phyloP scores from a whole-genome alignment of 2,113 vertebrate species.

The Phoxinus phoxinus region DNA sequence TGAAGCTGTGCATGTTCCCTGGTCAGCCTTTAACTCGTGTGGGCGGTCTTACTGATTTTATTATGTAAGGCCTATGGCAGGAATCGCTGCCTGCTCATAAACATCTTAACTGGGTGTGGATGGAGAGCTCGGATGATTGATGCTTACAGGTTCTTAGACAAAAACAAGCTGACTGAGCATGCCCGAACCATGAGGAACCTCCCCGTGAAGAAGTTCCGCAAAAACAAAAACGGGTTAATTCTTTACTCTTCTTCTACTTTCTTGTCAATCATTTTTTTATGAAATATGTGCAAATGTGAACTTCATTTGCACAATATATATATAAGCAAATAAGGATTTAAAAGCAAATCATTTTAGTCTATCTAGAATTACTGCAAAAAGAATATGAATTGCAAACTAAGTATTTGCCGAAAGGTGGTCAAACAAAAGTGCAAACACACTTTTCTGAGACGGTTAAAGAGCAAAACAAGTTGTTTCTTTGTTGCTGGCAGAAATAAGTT shows the following conservation, averaged over 20 bases:
- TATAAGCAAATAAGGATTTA: background rate
- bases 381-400: background rate
- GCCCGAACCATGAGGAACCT: conserved; percentile 53
- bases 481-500: background rate
- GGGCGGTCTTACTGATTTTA: conserved; percentile 62
- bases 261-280: background rate
- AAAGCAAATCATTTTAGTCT: background rate
- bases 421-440: background rate
- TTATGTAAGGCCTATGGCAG: conserved; percentile 70
- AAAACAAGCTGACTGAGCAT: conserved; percentile 79
- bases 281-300: background rate
- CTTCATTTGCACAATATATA: background rate
- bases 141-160: conserved; percentile 78
- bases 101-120: conserved; percentile 77
- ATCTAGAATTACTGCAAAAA: background rate
- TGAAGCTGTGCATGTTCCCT: background rate
- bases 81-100: conserved; percentile 62
- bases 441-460: background rate
- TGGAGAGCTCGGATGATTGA: conserved; percentile 72
- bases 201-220: conserved; percentile 46
- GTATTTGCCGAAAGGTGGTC: background rate
- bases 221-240: conserved; percentile 32
- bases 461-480: conserved; percentile 18
- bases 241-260: background rate
- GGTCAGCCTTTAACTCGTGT: conserved; percentile 64